phyloP scores from a whole-genome alignment of 2,113 vertebrate species.

The Eretmochelys imbricata region DNA sequence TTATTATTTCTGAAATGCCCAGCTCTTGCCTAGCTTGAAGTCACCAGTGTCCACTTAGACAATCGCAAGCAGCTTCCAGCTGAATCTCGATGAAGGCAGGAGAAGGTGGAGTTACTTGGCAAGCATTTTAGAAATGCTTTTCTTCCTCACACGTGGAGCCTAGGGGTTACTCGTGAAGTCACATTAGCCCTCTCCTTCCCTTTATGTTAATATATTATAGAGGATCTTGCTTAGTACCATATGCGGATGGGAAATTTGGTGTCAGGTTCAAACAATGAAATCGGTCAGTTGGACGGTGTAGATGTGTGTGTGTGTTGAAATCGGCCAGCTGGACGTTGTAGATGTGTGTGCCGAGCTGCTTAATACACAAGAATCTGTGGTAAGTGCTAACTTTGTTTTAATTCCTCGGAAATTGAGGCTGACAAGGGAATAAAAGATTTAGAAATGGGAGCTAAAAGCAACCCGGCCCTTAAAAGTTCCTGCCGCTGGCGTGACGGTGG shows the following conservation, averaged over 20 bases:
- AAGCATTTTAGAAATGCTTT: background rate
- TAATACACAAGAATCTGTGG: background rate
- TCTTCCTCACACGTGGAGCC: background rate
- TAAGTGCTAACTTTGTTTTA: background rate
- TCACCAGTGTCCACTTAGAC: background rate
- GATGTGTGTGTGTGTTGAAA: too few relatives aligned
- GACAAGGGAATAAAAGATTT: background rate
- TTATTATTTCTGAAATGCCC: background rate
- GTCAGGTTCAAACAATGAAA: background rate
- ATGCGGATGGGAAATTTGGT: background rate
- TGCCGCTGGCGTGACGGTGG: background rate
- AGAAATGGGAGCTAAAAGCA: background rate
- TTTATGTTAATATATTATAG: too few relatives aligned
- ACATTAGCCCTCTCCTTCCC: background rate
- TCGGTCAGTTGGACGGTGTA: too few relatives aligned
- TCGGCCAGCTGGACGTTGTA: too few relatives aligned
- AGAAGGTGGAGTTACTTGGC: background rate
- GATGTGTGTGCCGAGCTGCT: background rate
- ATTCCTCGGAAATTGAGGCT: background rate
- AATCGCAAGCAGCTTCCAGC: background rate
- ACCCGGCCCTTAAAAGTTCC: background rate
- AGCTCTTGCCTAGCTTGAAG: background rate
- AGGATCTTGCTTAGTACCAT: background rate
- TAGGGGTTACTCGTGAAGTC: background rate
- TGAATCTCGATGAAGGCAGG: background rate